Evolutionary conservation across 2,888 invertebrate genomes (phyloP), one percentile per base, ranked within the genome.

Genomic region (Nudaria mundana): DNA sequence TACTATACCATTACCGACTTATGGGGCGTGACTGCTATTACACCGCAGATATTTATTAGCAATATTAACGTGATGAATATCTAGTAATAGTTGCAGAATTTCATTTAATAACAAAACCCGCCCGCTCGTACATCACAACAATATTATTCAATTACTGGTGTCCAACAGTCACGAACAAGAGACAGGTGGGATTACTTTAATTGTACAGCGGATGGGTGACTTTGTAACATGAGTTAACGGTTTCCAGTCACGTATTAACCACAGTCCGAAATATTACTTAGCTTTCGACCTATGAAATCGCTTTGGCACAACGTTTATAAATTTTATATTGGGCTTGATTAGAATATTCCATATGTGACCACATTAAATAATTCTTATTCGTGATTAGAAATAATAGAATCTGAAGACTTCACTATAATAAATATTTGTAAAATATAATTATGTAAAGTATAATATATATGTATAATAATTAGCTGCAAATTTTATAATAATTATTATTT

Each of bases 111-210:
- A 26, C 12, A 37, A 4, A 7, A 5, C 1, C 5, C 6, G n/a
- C 14, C 15, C n/a, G 3, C 14, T 16, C 22, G 26, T 20, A 31
- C 14, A 14, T 7, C 16, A 2, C 20, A 30, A 35, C 14, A 37
- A 36, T 26, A 36, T 40, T 30, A 30, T 23, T 22, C 30, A 48
- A 52, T 48, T 61, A 61, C 41, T 29, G 30, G 36, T 30, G 18
- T 33, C 39, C 36, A 7, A 49, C 43, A 61, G 62, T 53, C 62
- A 57, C 58, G 55, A 31, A 8, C 31, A 44, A 2, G 16, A n/a
- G 58, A 48, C 56, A 58, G 63, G 52, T 59, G 37, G 46, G 52
- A 63, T 55, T 59, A 48, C 38, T 62, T 46, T 62, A 58, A 58
- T 58, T 58, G 60, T 52, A 30, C 56, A 47, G 26, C 30, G 33